Percentiles rank a stretch among this genome's conserved stretches.
These are phyloP conservation scores for Adelosebastes latens DNA, from an alignment of 2,797 vertebrate genomes.

Conservation along the genomic window DNA sequence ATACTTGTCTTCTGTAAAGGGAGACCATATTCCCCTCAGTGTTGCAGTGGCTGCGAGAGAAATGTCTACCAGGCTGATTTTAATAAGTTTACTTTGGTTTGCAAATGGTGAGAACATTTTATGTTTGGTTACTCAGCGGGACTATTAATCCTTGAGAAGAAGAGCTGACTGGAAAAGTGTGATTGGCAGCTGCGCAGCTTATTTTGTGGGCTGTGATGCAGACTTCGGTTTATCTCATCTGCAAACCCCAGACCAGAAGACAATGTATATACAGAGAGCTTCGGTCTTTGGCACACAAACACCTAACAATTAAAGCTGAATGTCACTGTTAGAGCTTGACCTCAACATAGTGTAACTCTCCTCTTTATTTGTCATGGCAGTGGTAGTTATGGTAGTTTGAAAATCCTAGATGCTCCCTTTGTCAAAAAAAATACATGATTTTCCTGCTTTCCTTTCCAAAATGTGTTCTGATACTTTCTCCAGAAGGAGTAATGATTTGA, in stretches of 20 bases:
- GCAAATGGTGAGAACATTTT: constrained; percentile 32
- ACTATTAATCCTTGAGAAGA: constrained; percentile 19
- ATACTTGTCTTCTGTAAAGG: neutral
- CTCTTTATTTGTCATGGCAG: neutral
- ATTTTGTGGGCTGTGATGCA: constrained; percentile 22
- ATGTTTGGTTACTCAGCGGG: neutral
- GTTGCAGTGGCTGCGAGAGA: neutral
- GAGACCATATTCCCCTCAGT: neutral
- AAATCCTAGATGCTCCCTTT: neutral
- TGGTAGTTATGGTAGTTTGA: neutral
- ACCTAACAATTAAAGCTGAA: constrained; percentile 26
- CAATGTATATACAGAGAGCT: neutral
- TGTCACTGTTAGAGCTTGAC: constrained; percentile 7
- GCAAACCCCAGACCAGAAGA: constrained; percentile 52
- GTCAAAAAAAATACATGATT: neutral
- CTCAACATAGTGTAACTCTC: neutral
- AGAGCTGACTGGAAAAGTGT: constrained; percentile 36
- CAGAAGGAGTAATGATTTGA: neutral
- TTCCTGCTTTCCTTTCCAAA: neutral
- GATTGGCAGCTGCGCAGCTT: constrained; percentile 41
- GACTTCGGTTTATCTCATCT: constrained; percentile 45
- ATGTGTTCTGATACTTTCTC: neutral
- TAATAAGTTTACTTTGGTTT: constrained; percentile 52
- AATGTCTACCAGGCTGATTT: constrained; percentile 15
- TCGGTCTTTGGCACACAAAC: neutral